Base-by-base conservation (phyloP, 2,113 vertebrate genomes). In the Sylvilagus bachmani region DNA sequence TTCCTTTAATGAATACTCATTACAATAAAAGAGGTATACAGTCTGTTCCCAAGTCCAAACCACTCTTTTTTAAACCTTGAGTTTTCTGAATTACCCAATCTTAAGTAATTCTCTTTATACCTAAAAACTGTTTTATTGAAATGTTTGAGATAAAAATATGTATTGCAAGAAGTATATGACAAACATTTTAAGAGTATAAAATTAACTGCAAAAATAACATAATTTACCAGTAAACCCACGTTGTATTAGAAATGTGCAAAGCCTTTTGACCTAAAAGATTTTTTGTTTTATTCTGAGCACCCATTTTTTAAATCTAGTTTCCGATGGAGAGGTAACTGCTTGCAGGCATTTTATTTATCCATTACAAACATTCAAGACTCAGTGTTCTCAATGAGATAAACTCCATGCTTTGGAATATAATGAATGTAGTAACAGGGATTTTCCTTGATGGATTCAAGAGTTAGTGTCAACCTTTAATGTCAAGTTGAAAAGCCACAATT, bases 1-100 rank as follows among this genome's bases (percentile, higher is more conserved):
- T 97, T 97, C 86, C 90, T 99, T 99, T 99, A 99, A 98, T 99
- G 96, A 98, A 94, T 98, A 98, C 95, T 98, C 97, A 64, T 98
- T 98, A 98, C 98, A 94, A 77, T 83, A 90, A 98, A 93, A 98
- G 95, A 98, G 97, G 93, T 98, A 98, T 95, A 98, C 98, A 98
- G 95, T 97, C 71, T 95, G 51, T 94, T 95, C 53, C 92, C 91
- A 91, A 93, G 58, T 92, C 87, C 81, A 93, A 94, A 95, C 53
- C 90, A 82, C 94, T 93, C 95, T 94, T 96, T 94, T 49, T 96
- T 95, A 98, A 98, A 96, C 81, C 78, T 98, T 97, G 91, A 93
- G 97, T 95, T 96, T 96, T 96, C 62, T 95, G 67, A 98, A 98
- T 98, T 97, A 98, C 94, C 66, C 96, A 97, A 74, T 92, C 93